These are phyloP conservation scores for Cyprinodon diabolis DNA, from an alignment of 2,797 vertebrate genomes.

Conservation along the genomic window DNA sequence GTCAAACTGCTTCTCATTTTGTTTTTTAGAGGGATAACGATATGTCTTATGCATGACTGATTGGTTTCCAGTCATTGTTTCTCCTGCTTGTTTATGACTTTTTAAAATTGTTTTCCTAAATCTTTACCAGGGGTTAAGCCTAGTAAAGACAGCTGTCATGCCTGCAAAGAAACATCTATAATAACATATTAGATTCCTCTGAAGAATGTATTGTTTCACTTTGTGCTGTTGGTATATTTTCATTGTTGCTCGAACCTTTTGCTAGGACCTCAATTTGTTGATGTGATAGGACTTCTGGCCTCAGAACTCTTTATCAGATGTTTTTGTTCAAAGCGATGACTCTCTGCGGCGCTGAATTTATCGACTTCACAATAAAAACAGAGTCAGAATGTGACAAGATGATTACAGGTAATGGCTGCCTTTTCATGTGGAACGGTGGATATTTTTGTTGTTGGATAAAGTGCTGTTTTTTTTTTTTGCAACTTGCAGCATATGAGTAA, in stretches of 20 bases:
- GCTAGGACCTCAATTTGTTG: background rate
- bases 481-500: background rate
- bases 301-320: background rate
- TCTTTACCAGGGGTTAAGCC: no score
- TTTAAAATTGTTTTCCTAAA: no score
- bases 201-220: background rate
- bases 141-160: background rate
- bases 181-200: background rate
- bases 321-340: conserved; percentile 17
- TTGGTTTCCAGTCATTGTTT: no score
- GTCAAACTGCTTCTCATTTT: no score
- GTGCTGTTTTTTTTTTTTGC: background rate
- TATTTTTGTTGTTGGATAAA: background rate
- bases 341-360: conserved; percentile 3
- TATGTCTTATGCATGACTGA: no score
- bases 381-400: conserved; percentile 9
- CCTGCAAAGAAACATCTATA: background rate
- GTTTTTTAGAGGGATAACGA: no score
- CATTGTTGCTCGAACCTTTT: conserved; percentile 1
- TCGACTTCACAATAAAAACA: conserved; percentile 12
- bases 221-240: background rate
- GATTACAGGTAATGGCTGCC: conserved; percentile 16
- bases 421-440: conserved; percentile 2
- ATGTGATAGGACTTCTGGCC: conserved; percentile 2
- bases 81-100: no score